Percentiles rank a stretch among this genome's conserved stretches.
phyloP scores from a whole-genome alignment of 2,888 invertebrate genomes.

The Eustalomyia histrio region DNA sequence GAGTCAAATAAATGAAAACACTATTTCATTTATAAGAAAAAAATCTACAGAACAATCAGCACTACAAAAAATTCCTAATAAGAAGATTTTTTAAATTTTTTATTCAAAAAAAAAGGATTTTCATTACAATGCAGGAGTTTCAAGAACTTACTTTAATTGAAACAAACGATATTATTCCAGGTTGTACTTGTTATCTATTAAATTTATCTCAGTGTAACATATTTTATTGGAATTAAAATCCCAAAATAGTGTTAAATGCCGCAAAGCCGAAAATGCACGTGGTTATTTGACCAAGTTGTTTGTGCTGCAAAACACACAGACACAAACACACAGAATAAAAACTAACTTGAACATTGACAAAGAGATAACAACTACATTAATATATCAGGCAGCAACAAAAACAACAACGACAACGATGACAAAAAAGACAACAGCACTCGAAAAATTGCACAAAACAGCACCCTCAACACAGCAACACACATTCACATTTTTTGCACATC shows the following conservation, averaged over 20 bases:
- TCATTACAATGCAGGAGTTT: too few relatives aligned
- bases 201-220: slow-evolving; percentile 49
- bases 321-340: slow-evolving; percentile 13
- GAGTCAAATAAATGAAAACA: too few relatives aligned
- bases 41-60: too few relatives aligned
- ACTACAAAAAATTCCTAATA: too few relatives aligned
- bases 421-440: slow-evolving; percentile 41
- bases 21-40: too few relatives aligned
- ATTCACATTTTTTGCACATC: too few relatives aligned
- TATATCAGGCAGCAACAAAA: slow-evolving; percentile 35
- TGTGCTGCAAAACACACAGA: slow-evolving; percentile 14
- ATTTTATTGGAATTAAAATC: slow-evolving; percentile 56
- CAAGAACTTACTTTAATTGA: too few relatives aligned
- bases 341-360: slow-evolving; percentile 61
- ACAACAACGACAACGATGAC: slow-evolving; percentile 57
- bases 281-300: slow-evolving; percentile 63
- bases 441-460: slow-evolving; percentile 6
- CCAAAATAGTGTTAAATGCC: slow-evolving; percentile 65
- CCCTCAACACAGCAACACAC: slow-evolving; percentile 1
- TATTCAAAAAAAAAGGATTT: too few relatives aligned
- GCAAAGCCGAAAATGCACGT: slow-evolving; percentile 67
- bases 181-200: background rate
- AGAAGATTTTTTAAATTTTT: too few relatives aligned
- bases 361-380: slow-evolving; percentile 67
- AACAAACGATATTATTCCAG: too few relatives aligned